phyloP scores from a whole-genome alignment of 2,797 vertebrate species.

The Ptychobarbus kaznakovi region DNA sequence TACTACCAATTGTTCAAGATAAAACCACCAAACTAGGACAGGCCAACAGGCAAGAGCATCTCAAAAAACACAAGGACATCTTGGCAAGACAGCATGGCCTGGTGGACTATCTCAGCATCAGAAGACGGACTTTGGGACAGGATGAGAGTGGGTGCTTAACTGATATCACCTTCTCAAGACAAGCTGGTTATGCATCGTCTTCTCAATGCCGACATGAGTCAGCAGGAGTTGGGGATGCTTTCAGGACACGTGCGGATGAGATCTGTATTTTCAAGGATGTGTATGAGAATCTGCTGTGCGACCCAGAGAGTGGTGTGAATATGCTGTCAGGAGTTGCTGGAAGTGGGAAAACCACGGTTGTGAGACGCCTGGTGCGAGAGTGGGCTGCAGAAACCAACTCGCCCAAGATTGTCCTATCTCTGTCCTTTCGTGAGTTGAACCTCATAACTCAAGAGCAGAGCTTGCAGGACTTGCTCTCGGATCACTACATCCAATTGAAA shows the following conservation, averaged over 20 bases:
- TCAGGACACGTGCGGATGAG: slow-evolving; percentile 50
- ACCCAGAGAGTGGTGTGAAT: slow-evolving; percentile 41
- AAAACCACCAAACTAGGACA: not conserved
- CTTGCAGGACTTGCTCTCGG: slow-evolving; percentile 57
- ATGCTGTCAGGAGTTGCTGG: slow-evolving; percentile 67
- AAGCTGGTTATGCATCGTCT: slow-evolving; percentile 34
- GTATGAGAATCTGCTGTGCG: slow-evolving; percentile 54
- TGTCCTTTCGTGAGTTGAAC: slow-evolving; percentile 66
- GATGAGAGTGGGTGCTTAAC: slow-evolving; percentile 44
- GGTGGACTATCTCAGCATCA: slow-evolving; percentile 54
- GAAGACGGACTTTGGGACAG: not conserved
- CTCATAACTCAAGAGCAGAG: slow-evolving; percentile 61
- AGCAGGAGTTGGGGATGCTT: slow-evolving; percentile 60
- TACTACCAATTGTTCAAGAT: slow-evolving; percentile 42
- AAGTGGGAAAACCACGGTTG: slow-evolving; percentile 67
- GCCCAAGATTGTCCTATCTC: slow-evolving; percentile 61
- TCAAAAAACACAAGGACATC: slow-evolving; percentile 63
- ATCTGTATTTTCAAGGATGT: slow-evolving; percentile 59
- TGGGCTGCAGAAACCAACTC: slow-evolving; percentile 56
- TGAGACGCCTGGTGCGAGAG: slow-evolving; percentile 58
- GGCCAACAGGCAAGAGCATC: slow-evolving; percentile 15
- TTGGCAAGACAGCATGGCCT: slow-evolving; percentile 57
- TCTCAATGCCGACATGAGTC: slow-evolving; percentile 63
- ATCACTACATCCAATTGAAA: slow-evolving; percentile 66
- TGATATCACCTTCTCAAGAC: slow-evolving; percentile 61